Base-by-base conservation (phyloP, 2,888 invertebrate genomes). In the Chaetogeoica ovagalla region DNA sequence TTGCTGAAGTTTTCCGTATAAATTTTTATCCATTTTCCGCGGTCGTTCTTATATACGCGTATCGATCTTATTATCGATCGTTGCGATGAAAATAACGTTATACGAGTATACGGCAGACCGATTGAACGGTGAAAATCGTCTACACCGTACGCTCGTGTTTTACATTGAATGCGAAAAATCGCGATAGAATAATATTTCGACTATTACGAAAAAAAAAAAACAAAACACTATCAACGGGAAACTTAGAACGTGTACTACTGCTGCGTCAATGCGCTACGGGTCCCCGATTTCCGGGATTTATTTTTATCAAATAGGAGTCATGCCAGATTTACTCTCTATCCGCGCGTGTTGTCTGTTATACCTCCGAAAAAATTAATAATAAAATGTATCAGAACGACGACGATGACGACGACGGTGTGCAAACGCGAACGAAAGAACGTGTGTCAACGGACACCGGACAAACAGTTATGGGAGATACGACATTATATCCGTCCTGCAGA, bases 1-100 rank as follows among this genome's bases (percentile, higher is more conserved):
- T 86, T 91, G 91, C 86, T 91, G 91, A 86, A 94, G 90, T 89
- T 94, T 94, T 84, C 94, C 94, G 87, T 95, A 95, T 94, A 94
- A 94, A 86, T 94, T 93, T 86, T 94, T 90, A 90, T 95, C 94
- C 94, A 95, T 94, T 85, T n/a, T 85, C 87, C 86, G 85, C 84
- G 86, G 85, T 85, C 23, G n/a, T n/a, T n/a, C n/a, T n/a, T n/a
- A n/a, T n/a, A n/a, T n/a, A n/a, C n/a, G n/a, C n/a, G n/a, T n/a
- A n/a, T n/a, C n/a, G n/a, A n/a, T n/a, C n/a, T n/a, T n/a, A n/a
- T n/a, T n/a, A n/a, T n/a, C n/a, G n/a, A n/a, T n/a, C n/a, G n/a
- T n/a, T n/a, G n/a, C n/a, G n/a, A n/a, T n/a, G n/a, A n/a, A n/a
- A n/a, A n/a, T n/a, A n/a, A n/a, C n/a, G n/a, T n/a, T n/a, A n/a